Evolutionary conservation across 2,888 invertebrate genomes (phyloP).

Genomic region (Cheilosia soror): DNA sequence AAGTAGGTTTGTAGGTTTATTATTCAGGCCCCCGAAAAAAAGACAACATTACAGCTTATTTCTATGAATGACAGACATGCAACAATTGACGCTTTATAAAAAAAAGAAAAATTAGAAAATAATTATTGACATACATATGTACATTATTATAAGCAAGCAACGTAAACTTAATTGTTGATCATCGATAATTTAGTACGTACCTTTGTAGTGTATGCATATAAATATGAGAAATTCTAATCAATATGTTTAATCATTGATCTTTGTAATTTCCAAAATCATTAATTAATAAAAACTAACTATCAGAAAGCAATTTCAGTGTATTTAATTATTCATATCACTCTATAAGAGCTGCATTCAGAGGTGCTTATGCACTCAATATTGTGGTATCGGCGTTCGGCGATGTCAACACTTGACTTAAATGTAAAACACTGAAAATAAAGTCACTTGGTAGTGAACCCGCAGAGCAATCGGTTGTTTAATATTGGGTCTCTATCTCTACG

Average conservation of each 20-base stretch:
- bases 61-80: constrained; percentile 16
- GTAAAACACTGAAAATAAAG: too few relatives aligned
- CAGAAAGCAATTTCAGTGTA: constrained; percentile 33
- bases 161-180: constrained; percentile 37
- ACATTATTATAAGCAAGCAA: constrained; percentile 12
- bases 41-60: constrained; percentile 10
- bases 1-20: constrained; percentile 66
- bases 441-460: too few relatives aligned
- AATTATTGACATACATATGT: not conserved
- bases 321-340: constrained; percentile 11
- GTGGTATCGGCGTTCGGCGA: too few relatives aligned
- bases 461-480: too few relatives aligned
- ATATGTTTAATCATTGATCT: constrained; percentile 56
- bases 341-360: not conserved
- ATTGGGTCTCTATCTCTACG: too few relatives aligned
- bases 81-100: not conserved
- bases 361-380: too few relatives aligned
- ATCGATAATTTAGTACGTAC: constrained; percentile 18
- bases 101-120: constrained; percentile 12
- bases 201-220: constrained; percentile 45
- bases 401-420: too few relatives aligned
- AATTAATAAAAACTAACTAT: constrained; percentile 57
- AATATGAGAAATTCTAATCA: constrained; percentile 50
- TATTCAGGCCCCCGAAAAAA: constrained; percentile 56
- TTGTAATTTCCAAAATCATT: constrained; percentile 61